phyloP scores from a whole-genome alignment of 2,888 invertebrate genomes.

The Hypomecis atomaria region DNA sequence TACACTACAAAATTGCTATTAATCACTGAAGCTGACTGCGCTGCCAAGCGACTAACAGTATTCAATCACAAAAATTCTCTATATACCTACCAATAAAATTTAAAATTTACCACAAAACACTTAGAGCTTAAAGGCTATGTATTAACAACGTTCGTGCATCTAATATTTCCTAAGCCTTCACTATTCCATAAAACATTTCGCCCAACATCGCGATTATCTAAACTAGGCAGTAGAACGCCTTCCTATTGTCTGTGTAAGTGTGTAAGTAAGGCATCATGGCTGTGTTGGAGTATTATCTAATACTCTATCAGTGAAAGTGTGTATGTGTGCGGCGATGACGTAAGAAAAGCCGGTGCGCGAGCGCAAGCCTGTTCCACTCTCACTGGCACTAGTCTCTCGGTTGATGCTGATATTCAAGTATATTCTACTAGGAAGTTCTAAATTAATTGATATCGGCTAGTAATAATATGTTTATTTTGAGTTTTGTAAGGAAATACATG shows the following conservation, averaged over 20 bases:
- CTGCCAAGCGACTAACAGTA: too few species aligned
- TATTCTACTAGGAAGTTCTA: conserved; percentile 70
- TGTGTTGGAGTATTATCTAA: conserved; percentile 79
- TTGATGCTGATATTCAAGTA: conserved; percentile 62
- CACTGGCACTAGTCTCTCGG: conserved; percentile 64
- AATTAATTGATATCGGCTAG: conserved; percentile 60
- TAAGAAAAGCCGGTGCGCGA: conserved; percentile 60
- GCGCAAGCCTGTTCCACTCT: conserved; percentile 65
- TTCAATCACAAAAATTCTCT: too few species aligned
- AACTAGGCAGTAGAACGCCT: conserved; percentile 65
- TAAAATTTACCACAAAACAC: too few species aligned
- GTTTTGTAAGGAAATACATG: conserved; percentile 19
- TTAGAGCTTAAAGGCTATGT: too few species aligned
- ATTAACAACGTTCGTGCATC: too few species aligned
- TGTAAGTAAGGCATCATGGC: conserved; percentile 80
- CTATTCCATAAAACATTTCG: conserved; percentile 29
- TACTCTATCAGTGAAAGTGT: conserved; percentile 82
- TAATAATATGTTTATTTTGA: conserved; percentile 52
- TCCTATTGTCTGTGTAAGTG: conserved; percentile 76
- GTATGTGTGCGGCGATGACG: conserved; percentile 78
- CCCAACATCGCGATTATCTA: conserved; percentile 40
- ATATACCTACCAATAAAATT: too few species aligned
- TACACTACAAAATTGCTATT: too few species aligned
- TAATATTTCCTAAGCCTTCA: conserved; percentile 17
- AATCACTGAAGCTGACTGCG: too few species aligned